Evolutionary conservation across 2,113 vertebrate genomes (phyloP).

Genomic region (Sebastes fasciatus): DNA sequence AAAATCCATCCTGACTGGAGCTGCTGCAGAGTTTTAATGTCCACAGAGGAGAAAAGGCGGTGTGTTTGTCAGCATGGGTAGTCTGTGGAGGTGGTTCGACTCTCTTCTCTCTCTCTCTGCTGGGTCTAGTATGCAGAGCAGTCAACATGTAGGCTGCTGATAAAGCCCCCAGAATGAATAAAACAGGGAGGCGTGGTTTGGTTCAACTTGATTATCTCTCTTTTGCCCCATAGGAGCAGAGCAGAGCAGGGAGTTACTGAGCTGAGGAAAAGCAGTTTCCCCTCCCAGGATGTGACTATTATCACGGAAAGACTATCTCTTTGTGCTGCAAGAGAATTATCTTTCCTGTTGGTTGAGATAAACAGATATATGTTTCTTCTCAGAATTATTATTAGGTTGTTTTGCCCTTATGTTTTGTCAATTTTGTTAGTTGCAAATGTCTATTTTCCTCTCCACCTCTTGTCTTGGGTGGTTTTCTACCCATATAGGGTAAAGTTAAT

Average conservation of each 20-base stretch:
- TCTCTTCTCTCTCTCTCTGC: conserved; percentile 23
- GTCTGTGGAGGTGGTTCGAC: neutral
- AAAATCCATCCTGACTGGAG: conserved; percentile 80
- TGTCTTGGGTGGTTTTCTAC: neutral
- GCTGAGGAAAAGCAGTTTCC: conserved; percentile 23
- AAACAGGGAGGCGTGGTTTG: conserved; percentile 72
- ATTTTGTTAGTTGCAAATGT: neutral
- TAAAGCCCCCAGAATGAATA: conserved; percentile 70
- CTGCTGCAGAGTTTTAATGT: conserved; percentile 30
- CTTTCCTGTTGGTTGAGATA: neutral
- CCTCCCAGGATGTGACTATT: conserved; percentile 26
- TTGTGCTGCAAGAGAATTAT: conserved; percentile 27
- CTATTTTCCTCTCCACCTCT: neutral
- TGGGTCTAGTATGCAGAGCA: conserved; percentile 49
- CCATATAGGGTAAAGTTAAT: neutral
- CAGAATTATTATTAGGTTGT: neutral
- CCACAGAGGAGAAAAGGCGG: conserved; percentile 8
- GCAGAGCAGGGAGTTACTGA: conserved; percentile 43
- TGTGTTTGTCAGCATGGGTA: conserved; percentile 62
- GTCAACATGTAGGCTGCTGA: conserved; percentile 57
- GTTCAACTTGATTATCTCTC: conserved; percentile 59
- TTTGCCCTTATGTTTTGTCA: neutral
- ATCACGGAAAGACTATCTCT: conserved; percentile 25
- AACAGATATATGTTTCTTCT: neutral
- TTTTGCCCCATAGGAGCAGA: conserved; percentile 46